phyloP scores from a whole-genome alignment of 2,113 vertebrate species.

The Talpa occidentalis region DNA sequence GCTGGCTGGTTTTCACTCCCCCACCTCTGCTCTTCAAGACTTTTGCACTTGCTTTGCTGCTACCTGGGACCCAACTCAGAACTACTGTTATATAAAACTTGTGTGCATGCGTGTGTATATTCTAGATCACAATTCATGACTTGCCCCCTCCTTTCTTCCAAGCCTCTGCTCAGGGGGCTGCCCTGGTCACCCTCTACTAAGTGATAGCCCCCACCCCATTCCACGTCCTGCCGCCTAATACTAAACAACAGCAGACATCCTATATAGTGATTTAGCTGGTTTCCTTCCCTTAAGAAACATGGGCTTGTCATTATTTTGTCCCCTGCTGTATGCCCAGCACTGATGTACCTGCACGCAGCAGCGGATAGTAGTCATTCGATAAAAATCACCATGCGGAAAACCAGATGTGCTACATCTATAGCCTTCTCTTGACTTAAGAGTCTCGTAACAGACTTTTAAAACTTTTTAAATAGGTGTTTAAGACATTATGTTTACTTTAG shows the following conservation, averaged over 20 bases:
- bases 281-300: neutral
- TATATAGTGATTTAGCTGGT: neutral
- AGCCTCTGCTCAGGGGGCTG: neutral
- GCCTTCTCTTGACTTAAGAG: neutral
- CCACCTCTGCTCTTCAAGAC: neutral
- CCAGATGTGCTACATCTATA: neutral
- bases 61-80: too few species aligned
- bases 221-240: neutral
- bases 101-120: too few species aligned
- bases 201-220: neutral
- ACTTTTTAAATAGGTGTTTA: constrained; percentile 43
- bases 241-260: neutral
- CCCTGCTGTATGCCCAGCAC: neutral
- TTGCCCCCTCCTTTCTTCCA: neutral
- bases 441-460: neutral
- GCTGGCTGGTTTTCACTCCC: neutral
- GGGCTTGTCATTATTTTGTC: neutral
- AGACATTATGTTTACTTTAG: constrained; percentile 52
- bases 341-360: neutral
- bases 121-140: too few species aligned
- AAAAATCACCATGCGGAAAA: neutral
- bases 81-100: too few species aligned
- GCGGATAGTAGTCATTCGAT: neutral
- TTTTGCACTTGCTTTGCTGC: neutral
- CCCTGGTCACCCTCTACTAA: neutral